Evolutionary conservation across 2,888 invertebrate species (phyloP), one percentile per base, ranked within the genome.

Genomic region (Philonicus albiceps): DNA sequence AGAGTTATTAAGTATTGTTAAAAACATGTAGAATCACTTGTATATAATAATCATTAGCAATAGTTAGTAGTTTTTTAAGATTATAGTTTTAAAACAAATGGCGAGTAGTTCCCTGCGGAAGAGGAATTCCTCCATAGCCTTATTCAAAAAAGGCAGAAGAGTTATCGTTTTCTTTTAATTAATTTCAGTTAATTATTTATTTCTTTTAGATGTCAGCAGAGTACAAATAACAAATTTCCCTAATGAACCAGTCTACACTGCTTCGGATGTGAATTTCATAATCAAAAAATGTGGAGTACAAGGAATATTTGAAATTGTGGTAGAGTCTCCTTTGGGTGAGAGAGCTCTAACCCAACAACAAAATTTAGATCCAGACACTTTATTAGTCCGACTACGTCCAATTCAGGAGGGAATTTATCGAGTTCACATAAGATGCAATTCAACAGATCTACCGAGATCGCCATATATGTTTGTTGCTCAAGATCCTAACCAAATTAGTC

Each of bases 251-350:
- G 88, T 92, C 34, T 89, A 89, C 7, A 88, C 89, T 11, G 90
- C 90, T 73, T 89, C 89, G 43, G 88, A 89, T 7, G 88, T 91
- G 1, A 89, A 89, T 43, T 92, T 92, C 43, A 89, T 91, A 22
- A 90, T 92, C 31, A 91, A 91, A 81, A 90, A 91, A 1, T 91
- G 91, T 88, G 91, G 92, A 1, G 91, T 91, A 11, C 91, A 91
- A 88, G 92, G 91, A 5, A 91, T 92, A 85, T 91, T 92, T 85
- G 91, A 91, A 89, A 91, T 91, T 22, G 91, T 91, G 88, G 90
- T 91, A 6, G 92, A 92, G 89, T 90, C 89, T 86, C 92, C 92
- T 76, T 90, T 89, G 1, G 91, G 89, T 89, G 34, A 88, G 89
- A 22, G 55, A 8, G 64, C 34, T 19, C 13, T 43, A 22, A 19